These are phyloP conservation scores for Spinus pinus DNA, from an alignment of 2,797 vertebrate species.

Conservation along the genomic window DNA sequence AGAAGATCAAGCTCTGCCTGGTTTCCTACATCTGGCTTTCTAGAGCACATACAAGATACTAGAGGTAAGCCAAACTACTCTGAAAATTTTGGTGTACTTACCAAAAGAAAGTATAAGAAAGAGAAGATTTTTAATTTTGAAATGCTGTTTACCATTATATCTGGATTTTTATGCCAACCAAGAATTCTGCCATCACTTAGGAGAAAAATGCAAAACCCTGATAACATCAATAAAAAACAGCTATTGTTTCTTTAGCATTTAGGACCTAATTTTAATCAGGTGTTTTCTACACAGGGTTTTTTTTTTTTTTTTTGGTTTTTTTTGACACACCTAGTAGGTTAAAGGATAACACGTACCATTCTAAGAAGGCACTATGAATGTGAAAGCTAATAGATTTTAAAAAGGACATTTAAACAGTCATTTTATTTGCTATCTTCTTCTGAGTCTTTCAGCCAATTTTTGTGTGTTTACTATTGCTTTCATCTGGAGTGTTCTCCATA, in stretches of 20 bases:
- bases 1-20: not conserved
- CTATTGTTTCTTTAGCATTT: not conserved
- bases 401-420: not conserved
- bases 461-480: not conserved
- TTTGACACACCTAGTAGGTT: not conserved
- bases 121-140: not conserved
- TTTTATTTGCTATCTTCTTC: not conserved
- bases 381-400: not conserved
- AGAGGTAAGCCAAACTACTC: not conserved
- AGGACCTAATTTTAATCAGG: constrained; percentile 28
- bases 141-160: not conserved
- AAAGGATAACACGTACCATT: not conserved
- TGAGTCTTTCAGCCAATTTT: not conserved
- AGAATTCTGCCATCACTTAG: not conserved
- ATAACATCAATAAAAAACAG: not conserved
- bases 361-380: not conserved
- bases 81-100: not conserved
- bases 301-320: accelerated
- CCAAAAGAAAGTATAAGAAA: not conserved
- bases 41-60: not conserved
- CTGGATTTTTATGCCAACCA: not conserved
- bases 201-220: not conserved
- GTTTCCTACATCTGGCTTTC: not conserved
- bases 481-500: not conserved
- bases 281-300: not conserved